Conservation (phyloP, 2,797 vertebrate genomes). For the Mycteria americana region DNA sequence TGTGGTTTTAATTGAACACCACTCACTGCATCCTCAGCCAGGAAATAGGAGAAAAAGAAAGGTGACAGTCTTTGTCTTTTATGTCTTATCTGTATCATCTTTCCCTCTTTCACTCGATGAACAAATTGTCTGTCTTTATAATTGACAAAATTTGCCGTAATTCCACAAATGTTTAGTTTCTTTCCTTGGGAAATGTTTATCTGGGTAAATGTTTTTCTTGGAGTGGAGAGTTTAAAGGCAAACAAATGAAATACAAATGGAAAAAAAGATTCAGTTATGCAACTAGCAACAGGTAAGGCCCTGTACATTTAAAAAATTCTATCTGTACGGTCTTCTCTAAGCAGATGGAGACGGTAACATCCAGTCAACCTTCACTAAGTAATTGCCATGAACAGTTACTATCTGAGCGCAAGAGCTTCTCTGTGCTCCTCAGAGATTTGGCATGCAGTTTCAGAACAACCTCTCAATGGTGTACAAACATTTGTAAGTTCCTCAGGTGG, state of each 20-base stretch:
- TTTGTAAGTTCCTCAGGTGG: not conserved
- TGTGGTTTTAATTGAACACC: not conserved
- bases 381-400: not conserved
- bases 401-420: not conserved
- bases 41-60: not conserved
- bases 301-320: not conserved
- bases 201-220: not conserved
- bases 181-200: not conserved
- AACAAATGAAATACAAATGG: not conserved
- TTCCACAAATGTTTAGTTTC: not conserved
- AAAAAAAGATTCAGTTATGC: not conserved
- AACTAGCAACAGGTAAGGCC: not conserved
- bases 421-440: not conserved
- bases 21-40: not conserved
- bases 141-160: not conserved
- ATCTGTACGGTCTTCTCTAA: not conserved
- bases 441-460: not conserved
- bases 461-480: not conserved
- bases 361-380: not conserved
- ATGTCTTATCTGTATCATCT: not conserved
- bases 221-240: not conserved
- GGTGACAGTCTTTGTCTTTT: not conserved
- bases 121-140: not conserved
- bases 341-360: not conserved
- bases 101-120: not conserved